Base-by-base conservation (phyloP, 2,797 vertebrate species). In the Crypturellus tataupa region DNA sequence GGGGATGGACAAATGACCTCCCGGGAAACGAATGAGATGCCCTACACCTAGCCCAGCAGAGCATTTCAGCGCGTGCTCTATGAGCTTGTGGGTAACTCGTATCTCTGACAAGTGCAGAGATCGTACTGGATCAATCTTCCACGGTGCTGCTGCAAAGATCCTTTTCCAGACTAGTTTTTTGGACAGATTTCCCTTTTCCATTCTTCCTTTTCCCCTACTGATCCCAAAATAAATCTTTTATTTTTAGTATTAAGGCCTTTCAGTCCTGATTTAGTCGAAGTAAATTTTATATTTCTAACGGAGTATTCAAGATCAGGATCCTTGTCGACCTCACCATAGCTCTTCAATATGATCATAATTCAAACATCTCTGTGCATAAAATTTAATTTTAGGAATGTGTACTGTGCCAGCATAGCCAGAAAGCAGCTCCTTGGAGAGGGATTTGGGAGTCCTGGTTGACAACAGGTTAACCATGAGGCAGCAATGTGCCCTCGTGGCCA, bases 301-400 rank as follows among this genome's bases (percentile, higher is more conserved):
- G 0, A 80, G 25, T 17, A 39, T 7, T 4, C 46, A 63, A 70
- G 19, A 21, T 44, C 37, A 42, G 11, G 8, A 14, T 72, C 10
- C 3, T 13, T 35, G 7, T 4, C 58, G 83, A 19, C n/a, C 17
- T 35, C 6, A 31, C 16, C 63, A 31, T 53, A 24, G 19, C 24
- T 67, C n/a, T 42, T 68, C n/a, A 56, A 10, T 71, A 4, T n/a
- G 37, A 7, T 40, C 37, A 40, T 55, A 55, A 72, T 23, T 42
- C 15, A 16, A 8, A 6, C 11, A 42, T 10, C 33, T 5, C 9
- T 0, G 0, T 56, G 20, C 42, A 21, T 14, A 33, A 75, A 37
- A 4, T 60, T 64, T 68, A 62, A 27, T 8, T 69, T 21, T 7
- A 76, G 7, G 86, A 80, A 29, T 49, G 21, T 47, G 47, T 47